Evolutionary conservation across 1,140 invertebrate genomes (phyloP).

Genomic region (Halictus rubicundus): DNA sequence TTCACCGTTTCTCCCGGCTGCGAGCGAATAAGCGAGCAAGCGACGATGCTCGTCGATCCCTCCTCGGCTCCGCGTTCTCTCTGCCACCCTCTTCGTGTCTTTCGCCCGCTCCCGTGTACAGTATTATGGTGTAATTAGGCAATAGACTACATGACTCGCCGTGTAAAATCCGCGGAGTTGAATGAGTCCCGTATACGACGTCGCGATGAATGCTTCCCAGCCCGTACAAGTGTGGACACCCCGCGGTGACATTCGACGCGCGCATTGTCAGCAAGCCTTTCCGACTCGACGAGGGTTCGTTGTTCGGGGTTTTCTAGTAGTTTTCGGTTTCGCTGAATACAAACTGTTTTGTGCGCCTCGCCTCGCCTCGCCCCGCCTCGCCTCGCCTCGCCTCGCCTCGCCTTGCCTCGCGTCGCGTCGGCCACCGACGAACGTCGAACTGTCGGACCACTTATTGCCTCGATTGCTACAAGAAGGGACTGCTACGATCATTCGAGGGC

Average conservation of each 20-base stretch:
- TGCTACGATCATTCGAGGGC: too few relatives aligned
- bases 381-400: background rate
- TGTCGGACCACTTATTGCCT: background rate
- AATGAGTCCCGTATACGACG: slow-evolving; percentile 45
- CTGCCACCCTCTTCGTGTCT: too few relatives aligned
- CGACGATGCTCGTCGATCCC: background rate
- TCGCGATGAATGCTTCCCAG: slow-evolving; percentile 45
- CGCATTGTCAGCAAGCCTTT: slow-evolving; percentile 58
- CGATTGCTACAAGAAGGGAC: background rate
- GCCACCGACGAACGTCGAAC: background rate
- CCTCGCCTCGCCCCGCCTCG: background rate
- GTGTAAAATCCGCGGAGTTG: slow-evolving; percentile 68
- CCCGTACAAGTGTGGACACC: slow-evolving; percentile 70
- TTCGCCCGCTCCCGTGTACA: background rate
- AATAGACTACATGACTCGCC: slow-evolving; percentile 63
- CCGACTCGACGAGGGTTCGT: slow-evolving; percentile 49
- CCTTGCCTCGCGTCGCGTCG: too few relatives aligned
- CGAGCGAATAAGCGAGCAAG: background rate
- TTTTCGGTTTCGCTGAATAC: slow-evolving; percentile 34
- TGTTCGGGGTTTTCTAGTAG: slow-evolving; percentile 32
- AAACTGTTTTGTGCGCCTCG: slow-evolving; percentile 31
- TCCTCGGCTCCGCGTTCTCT: too few relatives aligned
- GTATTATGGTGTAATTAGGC: slow-evolving; percentile 73
- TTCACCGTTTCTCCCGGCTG: slow-evolving; percentile 22
- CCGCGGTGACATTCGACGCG: slow-evolving; percentile 70